Conservation (phyloP, 2,888 invertebrate species). For the Norana najaformis region DNA sequence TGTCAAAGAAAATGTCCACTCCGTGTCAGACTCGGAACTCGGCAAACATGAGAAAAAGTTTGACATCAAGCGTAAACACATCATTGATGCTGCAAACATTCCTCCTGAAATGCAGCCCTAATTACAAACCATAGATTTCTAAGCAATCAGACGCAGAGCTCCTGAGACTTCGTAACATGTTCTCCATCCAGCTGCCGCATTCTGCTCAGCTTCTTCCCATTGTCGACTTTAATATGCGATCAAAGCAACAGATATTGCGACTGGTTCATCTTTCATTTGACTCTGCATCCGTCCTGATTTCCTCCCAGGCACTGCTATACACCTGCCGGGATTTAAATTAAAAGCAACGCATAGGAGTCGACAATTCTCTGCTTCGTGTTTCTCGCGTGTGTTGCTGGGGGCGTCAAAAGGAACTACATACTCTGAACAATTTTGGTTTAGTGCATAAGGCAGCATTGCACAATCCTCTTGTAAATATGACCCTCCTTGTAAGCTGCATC, state of each 20-base stretch:
- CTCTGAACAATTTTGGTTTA: not conserved
- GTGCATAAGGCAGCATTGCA: not conserved
- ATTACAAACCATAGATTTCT: conserved; percentile 4
- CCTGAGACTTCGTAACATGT: not conserved
- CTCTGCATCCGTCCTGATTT: not conserved
- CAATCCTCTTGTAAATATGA: not conserved
- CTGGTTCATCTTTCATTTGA: not conserved
- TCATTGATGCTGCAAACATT: not conserved
- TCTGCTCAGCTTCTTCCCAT: not conserved
- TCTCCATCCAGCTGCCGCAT: not conserved
- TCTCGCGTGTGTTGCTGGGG: not conserved
- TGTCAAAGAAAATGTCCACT: not conserved
- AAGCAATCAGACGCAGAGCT: not conserved
- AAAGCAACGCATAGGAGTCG: not conserved
- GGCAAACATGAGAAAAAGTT: not conserved
- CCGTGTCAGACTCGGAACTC: not conserved
- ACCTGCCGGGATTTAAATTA: not conserved
- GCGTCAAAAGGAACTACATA: not conserved
- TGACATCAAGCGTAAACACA: not conserved
- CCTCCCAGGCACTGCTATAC: not conserved
- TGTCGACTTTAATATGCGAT: not conserved
- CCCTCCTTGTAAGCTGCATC: not conserved
- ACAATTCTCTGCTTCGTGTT: not conserved
- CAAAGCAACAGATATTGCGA: not conserved
- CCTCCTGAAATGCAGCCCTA: not conserved